Conservation (phyloP, 2,797 vertebrate genomes). For the Myotis pilosus region DNA sequence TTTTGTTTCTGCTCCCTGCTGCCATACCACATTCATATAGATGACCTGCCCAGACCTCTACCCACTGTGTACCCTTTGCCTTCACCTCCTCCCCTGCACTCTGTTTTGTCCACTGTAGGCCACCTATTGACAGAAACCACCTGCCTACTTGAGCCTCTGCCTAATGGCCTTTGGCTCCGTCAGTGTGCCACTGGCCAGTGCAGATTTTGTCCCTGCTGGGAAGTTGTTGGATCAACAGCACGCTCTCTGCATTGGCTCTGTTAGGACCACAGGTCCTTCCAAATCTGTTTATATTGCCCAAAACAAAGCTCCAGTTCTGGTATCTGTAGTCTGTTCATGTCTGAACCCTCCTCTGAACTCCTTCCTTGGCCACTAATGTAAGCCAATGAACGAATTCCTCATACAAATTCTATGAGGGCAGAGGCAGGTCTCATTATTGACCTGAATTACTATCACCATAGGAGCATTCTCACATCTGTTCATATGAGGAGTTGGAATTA, state of each 20-base stretch:
- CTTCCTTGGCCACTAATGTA: neutral
- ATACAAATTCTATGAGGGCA: neutral
- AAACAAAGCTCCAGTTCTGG: conserved; percentile 27
- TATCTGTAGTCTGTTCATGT: conserved; percentile 23
- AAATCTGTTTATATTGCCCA: conserved; percentile 24
- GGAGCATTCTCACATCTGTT: neutral
- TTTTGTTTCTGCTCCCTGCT: neutral
- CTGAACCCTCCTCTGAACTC: neutral
- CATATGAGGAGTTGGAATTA: neutral
- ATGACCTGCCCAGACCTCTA: neutral
- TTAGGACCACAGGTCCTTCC: conserved; percentile 13
- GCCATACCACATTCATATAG: neutral
- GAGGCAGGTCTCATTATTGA: neutral
- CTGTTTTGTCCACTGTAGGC: conserved; percentile 16
- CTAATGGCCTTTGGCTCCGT: conserved; percentile 48
- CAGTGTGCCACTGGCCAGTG: neutral
- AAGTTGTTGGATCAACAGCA: neutral
- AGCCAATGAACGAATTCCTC: neutral
- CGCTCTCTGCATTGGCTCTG: conserved; percentile 18
- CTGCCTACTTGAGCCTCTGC: conserved; percentile 57
- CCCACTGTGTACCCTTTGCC: neutral
- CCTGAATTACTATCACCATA: neutral
- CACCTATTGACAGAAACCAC: conserved; percentile 23
- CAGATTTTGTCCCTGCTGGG: conserved; percentile 43
- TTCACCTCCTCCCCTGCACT: neutral